Evolutionary conservation across 2,888 invertebrate genomes (phyloP).

Genomic region (Nomada lathburiana): DNA sequence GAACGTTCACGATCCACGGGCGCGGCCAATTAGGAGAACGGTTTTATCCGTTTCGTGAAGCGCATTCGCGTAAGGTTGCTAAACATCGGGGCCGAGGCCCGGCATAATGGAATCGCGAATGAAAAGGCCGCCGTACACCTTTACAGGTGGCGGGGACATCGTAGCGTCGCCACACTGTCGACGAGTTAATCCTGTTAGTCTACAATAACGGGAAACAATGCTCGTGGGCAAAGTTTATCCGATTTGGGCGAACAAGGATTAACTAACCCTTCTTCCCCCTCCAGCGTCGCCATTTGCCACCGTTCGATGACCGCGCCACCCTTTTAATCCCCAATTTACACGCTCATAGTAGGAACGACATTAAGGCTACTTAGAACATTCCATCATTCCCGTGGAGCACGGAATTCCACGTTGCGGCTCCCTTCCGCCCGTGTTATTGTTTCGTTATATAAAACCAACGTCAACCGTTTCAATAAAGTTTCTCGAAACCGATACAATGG

Average conservation of each 20-base stretch:
- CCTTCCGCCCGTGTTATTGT: background rate
- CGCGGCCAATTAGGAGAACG: background rate
- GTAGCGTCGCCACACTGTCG: slow-evolving; percentile 19
- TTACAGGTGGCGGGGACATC: slow-evolving; percentile 37
- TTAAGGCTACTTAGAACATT: slow-evolving; percentile 21
- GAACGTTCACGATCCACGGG: background rate
- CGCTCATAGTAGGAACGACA: slow-evolving; percentile 15
- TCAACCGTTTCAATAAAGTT: background rate
- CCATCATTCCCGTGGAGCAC: background rate
- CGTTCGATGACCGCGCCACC: no score
- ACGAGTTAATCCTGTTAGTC: slow-evolving; percentile 66
- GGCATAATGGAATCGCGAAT: slow-evolving; percentile 12
- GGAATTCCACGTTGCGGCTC: background rate
- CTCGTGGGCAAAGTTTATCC: slow-evolving; percentile 63
- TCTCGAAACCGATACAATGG: background rate
- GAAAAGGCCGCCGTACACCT: slow-evolving; percentile 15
- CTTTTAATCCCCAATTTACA: slow-evolving; percentile 28
- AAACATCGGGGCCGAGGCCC: background rate
- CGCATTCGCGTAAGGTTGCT: background rate
- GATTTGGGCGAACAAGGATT: slow-evolving; percentile 46
- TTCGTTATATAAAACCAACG: background rate
- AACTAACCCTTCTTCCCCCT: background rate
- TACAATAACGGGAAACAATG: slow-evolving; percentile 68
- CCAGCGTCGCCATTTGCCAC: background rate
- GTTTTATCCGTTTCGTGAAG: background rate